Base-by-base conservation (phyloP, 2,888 invertebrate species). In the Gasteruption jaculator region DNA sequence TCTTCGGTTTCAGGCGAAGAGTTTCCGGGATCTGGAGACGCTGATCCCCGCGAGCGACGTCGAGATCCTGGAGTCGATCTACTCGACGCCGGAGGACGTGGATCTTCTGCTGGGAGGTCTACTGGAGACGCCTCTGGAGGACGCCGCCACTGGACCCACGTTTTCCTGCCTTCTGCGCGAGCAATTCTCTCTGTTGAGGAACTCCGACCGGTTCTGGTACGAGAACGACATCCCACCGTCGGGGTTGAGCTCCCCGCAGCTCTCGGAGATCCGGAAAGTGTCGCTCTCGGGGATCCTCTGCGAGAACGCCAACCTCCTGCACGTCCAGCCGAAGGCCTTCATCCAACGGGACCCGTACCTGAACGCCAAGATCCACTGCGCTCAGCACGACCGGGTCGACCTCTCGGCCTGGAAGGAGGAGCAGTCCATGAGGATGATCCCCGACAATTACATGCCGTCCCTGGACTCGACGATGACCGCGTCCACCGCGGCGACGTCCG, bases 151-250 rank as follows among this genome's bases (percentile, higher is more conserved):
- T 4, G 94, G 94, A 2, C 85, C 88, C 0, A 93, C 93, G 0
- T 82, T 93, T 37, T 85, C 85, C n/a, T 95, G 94, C 58, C 76
- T 95, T 5, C 64, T 94, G 7, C 86, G 84, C 18, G 70, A 83
- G 38, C 94, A 94, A 68, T 92, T 95, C 65, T 80, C 82, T 25
- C 81, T 84, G 49, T 73, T 91, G 5, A 82, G 91, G 57, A 83
- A 84, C 57, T 88, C 91, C 38, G 95, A 95, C 74, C 76, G 94
- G 48, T 94, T 92, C 68, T 95, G 93, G 92, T 94, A 92, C 62
- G 94, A 95, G 70, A 93, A 93, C 64, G 92, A 93, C 62, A 76
- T 92, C 31, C 92, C 91, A 0, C 91, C 91, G 1, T 90, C 91
- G 11, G 85, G 91, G 0, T 78, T 92, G 48, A 79, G 76, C 0